Percentiles rank a stretch among this genome's conserved stretches.
Evolutionary conservation across 2,888 invertebrate genomes (phyloP).

Genomic region (Limenitis arthemis): DNA sequence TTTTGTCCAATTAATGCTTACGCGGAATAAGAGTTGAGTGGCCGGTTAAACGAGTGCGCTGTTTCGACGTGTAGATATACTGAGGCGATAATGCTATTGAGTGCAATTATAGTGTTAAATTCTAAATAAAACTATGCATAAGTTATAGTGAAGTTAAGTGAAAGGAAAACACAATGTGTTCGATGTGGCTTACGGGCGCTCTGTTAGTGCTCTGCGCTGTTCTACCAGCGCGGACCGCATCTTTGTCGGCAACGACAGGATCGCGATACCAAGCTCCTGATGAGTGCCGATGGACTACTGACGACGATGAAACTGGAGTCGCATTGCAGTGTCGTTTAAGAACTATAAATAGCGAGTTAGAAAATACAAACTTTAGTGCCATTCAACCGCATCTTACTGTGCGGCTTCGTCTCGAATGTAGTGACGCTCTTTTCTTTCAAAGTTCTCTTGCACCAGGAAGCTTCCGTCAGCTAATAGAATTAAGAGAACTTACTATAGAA

Average conservation of each 20-base stretch:
- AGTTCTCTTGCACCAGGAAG: conserved; percentile 84
- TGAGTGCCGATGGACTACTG: conserved; percentile 85
- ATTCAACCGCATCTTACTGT: conserved; percentile 88
- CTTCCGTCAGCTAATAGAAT: conserved; percentile 81
- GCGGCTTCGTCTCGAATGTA: conserved; percentile 82
- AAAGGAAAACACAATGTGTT: conserved; percentile 52
- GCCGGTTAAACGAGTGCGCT: conserved; percentile 59
- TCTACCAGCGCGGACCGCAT: conserved; percentile 56
- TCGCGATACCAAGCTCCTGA: conserved; percentile 85
- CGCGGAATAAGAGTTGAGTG: conserved; percentile 70
- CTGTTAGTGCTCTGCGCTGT: conserved; percentile 57
- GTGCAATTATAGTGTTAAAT: conserved; percentile 54
- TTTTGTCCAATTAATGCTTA: conserved; percentile 67
- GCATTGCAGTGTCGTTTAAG: conserved; percentile 81
- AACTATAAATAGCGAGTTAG: conserved; percentile 86
- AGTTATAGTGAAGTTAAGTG: conserved; percentile 53
- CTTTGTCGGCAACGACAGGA: conserved; percentile 61
- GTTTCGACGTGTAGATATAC: conserved; percentile 22
- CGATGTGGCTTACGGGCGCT: conserved; percentile 52
- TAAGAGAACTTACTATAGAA: conserved; percentile 84
- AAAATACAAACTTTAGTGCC: conserved; percentile 87
- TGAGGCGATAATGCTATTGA: conserved; percentile 35
- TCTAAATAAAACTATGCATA: conserved; percentile 59
- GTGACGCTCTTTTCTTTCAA: conserved; percentile 85
- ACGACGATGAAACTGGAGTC: conserved; percentile 76